These are phyloP conservation scores for Orchestes rusci DNA, from an alignment of 2,888 invertebrate species.

Conservation along the genomic window DNA sequence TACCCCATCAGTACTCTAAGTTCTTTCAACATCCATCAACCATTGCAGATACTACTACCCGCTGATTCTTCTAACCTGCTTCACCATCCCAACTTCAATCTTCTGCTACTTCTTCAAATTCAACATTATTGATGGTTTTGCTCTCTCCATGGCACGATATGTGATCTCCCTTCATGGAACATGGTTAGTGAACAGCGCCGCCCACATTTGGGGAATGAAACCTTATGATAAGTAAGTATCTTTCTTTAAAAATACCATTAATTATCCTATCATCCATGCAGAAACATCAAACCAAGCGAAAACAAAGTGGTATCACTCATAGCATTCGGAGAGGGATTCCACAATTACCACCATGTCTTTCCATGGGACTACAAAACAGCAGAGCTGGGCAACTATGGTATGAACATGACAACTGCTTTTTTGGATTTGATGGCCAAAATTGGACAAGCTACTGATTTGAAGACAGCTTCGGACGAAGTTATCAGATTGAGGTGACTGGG, in stretches of 20 bases:
- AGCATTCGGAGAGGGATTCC: conserved; percentile 85
- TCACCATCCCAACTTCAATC: conserved; percentile 70
- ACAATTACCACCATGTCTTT: conserved; percentile 91
- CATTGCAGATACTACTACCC: conserved; percentile 63
- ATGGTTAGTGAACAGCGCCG: conserved; percentile 91
- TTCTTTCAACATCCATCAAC: no score
- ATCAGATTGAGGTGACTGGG: conserved; percentile 5
- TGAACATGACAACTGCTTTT: conserved; percentile 37
- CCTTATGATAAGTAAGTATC: conserved; percentile 76
- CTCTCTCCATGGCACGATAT: conserved; percentile 68
- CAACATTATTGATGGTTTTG: conserved; percentile 63
- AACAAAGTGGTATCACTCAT: conserved; percentile 65
- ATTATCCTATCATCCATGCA: conserved; percentile 33
- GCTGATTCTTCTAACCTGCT: conserved; percentile 70
- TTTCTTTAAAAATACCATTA: neutral
- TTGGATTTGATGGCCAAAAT: conserved; percentile 40
- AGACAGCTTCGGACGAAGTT: conserved; percentile 57
- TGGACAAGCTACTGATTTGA: conserved; percentile 81
- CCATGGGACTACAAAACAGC: conserved; percentile 91
- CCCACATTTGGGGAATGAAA: conserved; percentile 84
- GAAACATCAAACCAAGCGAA: conserved; percentile 71
- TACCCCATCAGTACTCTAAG: no score
- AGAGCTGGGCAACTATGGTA: conserved; percentile 57
- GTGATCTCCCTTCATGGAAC: conserved; percentile 73
- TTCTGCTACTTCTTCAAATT: conserved; percentile 60